Evolutionary conservation across 2,888 invertebrate genomes (phyloP).

Genomic region (Cheilosia vulpina): DNA sequence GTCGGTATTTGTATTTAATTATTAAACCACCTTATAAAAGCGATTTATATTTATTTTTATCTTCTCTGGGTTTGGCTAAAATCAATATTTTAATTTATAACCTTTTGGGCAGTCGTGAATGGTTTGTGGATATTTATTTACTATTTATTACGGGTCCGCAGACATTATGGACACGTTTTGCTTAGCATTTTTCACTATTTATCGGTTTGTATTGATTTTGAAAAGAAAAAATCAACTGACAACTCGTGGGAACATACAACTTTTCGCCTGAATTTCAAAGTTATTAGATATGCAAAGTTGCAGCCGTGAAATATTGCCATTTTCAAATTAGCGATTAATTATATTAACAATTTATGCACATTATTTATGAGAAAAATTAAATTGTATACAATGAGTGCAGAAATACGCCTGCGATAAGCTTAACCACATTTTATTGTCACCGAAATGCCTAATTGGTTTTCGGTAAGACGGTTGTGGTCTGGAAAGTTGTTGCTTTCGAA

Average conservation of each 20-base stretch:
- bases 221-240: slow-evolving; percentile 38
- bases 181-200: slow-evolving; percentile 60
- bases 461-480: no score
- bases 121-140: slow-evolving; percentile 55
- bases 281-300: slow-evolving; percentile 54
- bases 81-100: slow-evolving; percentile 66
- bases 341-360: slow-evolving; percentile 44
- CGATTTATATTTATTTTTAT: slow-evolving; percentile 64
- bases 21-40: slow-evolving; percentile 65
- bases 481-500: no score
- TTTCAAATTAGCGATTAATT: slow-evolving; percentile 63
- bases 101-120: slow-evolving; percentile 37
- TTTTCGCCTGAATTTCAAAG: background rate
- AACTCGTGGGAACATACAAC: slow-evolving; percentile 60
- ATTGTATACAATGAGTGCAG: slow-evolving; percentile 9
- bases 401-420: background rate
- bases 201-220: slow-evolving; percentile 34
- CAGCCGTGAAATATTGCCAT: slow-evolving; percentile 58
- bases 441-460: no score
- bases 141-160: slow-evolving; percentile 60
- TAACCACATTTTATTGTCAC: background rate
- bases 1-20: slow-evolving; percentile 69
- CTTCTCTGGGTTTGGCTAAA: slow-evolving; percentile 53
- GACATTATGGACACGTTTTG: slow-evolving; percentile 52
- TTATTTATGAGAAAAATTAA: slow-evolving; percentile 27